Base-by-base conservation (phyloP, 1,140 invertebrate species). In the Brachionus calyciflorus region DNA sequence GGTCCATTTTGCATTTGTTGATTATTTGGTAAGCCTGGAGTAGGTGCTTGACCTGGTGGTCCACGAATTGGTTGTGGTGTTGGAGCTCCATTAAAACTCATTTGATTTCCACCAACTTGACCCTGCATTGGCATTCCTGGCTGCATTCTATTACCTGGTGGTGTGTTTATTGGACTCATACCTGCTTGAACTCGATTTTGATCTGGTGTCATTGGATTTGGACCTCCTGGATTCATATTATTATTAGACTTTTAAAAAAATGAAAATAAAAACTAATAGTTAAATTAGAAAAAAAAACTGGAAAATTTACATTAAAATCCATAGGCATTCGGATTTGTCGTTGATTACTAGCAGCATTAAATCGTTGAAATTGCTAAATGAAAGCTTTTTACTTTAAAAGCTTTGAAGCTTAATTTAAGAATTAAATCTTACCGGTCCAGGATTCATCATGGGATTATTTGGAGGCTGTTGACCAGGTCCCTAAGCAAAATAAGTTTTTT, bases 151-250 rank as follows among this genome's bases (percentile, higher is more conserved):
- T 73, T 73, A 0, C 69, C 69, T 4, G 69, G 69, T 14, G 69
- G 69, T 2, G 69, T 73, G 24, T 28, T 73, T 14, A 73, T 49
- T 6, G 69, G 69, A 73, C 69, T 73, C 69, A 73, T 73, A 14
- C 69, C 69, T 21, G 46, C 21, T 17, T 49, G 69, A 17, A 73
- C 69, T n/a, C 51, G 44, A 26, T 65, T 65, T 41, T 37, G 60
- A 26, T 65, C 60, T n/a, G 40, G 37, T n/a, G 37, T 41, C 60
- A 73, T 49, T 10, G 12, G n/a, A 48, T 70, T 70, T 3, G 41
- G 41, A 51, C 17, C 49, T 51, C 49, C 24, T 51, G 3, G 17
- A 28, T 69, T 48, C 65, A 44, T 48, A 21, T 17, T 46, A 28
- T 33, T 30, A 17, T 37, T 41, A 26, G 46, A 33, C 51, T 73